Base-by-base conservation (phyloP, 1,140 invertebrate species). In the Neomicropteryx cornuta region DNA sequence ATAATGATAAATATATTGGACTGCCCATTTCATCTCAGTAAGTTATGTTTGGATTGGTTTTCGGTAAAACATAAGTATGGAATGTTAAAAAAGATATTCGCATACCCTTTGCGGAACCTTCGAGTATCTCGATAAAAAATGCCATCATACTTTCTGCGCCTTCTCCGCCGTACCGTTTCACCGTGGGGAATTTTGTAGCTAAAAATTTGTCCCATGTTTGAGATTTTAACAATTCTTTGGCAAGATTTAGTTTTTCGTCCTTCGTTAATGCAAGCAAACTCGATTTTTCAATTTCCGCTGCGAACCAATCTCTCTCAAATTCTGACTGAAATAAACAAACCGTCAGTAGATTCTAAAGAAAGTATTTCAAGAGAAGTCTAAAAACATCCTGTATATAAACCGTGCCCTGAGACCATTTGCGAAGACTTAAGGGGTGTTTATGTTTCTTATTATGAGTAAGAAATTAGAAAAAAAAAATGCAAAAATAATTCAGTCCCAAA, bases 141-240 rank as follows among this genome's bases (percentile, higher is more conserved):
- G 81, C 83, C 67, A 93, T 76, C 68, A 92, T 81, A 44, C 82
- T 81, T 66, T 99, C 94, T 14, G 89, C 87, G 4, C 95, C 95
- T 72, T 98, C 95, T 2, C 85, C 88, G 3, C 92, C 88, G 65
- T 98, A 99, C 36, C 95, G 66, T 58, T 99, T 99, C 1, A 96
- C 75, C 3, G 83, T 86, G 1, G 90, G 79, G 63, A 93, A 98
- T 68, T 97, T 98, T 19, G 73, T 73, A 0, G 82, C 84, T 24
- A 99, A 58, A 68, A 97, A 99, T 46, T 91, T 77, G 56, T 99
- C 95, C 72, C 95, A 96, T 11, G 76, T 75, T 71, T 97, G 88
- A 27, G 83, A 87, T 56, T 86, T 81, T 11, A 96, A 56, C 68
- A 98, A 72, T 48, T 93, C 77, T 49, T 70, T 72, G 1, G 78